Percentiles rank a stretch among this genome's conserved stretches.
Conservation (phyloP, 2,113 vertebrate genomes). For the Nibea coibor region DNA sequence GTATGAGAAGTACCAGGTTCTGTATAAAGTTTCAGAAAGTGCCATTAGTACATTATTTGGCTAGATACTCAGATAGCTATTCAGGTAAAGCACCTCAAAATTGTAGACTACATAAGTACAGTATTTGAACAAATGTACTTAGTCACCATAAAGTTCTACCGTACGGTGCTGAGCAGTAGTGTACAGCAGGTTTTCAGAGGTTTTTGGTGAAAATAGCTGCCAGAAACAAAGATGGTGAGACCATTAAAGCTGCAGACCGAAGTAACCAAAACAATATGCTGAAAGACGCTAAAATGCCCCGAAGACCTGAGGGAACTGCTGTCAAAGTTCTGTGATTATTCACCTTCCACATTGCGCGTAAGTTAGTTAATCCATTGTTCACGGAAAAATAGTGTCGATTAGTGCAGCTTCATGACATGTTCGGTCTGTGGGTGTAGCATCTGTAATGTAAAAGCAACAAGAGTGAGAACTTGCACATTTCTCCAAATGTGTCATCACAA, state of each 20-base stretch:
- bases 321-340: background rate
- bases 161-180: background rate
- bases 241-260: background rate
- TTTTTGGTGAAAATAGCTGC: background rate
- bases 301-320: background rate
- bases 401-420: background rate
- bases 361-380: background rate
- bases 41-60: too few species aligned
- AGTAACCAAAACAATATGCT: background rate
- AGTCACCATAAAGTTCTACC: background rate
- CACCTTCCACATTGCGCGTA: background rate
- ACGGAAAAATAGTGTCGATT: background rate
- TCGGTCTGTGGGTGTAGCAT: background rate
- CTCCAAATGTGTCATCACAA: background rate
- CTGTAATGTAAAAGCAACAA: constrained; percentile 4
- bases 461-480: background rate
- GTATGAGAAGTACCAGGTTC: too few species aligned
- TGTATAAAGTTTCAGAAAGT: too few species aligned
- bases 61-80: too few species aligned
- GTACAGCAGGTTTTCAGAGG: too few species aligned
- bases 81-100: background rate
- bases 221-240: too few species aligned
- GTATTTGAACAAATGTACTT: background rate
- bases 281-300: background rate
- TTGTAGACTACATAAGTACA: background rate